Percentiles rank a stretch among this genome's conserved stretches.
Conservation (phyloP, 1,140 invertebrate species). For the Leptonema lineaticorne region DNA sequence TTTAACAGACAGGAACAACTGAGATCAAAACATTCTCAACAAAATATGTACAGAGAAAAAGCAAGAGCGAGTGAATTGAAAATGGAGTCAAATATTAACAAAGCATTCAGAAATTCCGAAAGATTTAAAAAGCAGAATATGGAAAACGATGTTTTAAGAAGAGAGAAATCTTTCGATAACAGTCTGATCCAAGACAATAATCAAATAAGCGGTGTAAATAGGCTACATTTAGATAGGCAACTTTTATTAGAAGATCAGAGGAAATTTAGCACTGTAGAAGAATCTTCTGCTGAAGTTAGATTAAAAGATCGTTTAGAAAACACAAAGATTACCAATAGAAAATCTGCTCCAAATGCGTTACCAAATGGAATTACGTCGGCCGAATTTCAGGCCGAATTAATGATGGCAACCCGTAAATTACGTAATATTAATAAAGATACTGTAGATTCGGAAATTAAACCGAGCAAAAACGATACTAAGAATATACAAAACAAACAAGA, state of each 20-base stretch:
- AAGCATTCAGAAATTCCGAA: conserved; percentile 55
- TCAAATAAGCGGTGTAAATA: conserved; percentile 45
- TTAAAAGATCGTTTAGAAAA: conserved; percentile 34
- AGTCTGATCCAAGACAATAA: conserved; percentile 46
- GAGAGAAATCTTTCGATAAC: conserved; percentile 57
- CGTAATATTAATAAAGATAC: conserved; percentile 45
- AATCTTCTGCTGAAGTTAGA: conserved; percentile 30
- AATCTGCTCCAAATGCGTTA: conserved; percentile 57
- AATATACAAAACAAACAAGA: conserved; percentile 17
- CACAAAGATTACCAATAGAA: conserved; percentile 43
- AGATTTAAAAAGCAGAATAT: conserved; percentile 51
- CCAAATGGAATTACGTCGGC: conserved; percentile 64
- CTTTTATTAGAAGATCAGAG: conserved; percentile 47
- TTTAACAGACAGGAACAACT: conserved; percentile 48
- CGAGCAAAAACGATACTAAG: conserved; percentile 15
- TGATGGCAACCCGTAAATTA: conserved; percentile 64
- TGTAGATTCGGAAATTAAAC: conserved; percentile 4
- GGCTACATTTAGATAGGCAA: conserved; percentile 50
- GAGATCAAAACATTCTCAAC: conserved; percentile 49
- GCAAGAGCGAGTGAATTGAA: conserved; percentile 51
- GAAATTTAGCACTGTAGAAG: conserved; percentile 35
- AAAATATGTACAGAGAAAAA: conserved; percentile 53
- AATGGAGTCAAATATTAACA: conserved; percentile 49
- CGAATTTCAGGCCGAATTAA: conserved; percentile 68
- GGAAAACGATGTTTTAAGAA: conserved; percentile 47